Base-by-base conservation (phyloP, 1,140 invertebrate species). In the Maniola jurtina region DNA sequence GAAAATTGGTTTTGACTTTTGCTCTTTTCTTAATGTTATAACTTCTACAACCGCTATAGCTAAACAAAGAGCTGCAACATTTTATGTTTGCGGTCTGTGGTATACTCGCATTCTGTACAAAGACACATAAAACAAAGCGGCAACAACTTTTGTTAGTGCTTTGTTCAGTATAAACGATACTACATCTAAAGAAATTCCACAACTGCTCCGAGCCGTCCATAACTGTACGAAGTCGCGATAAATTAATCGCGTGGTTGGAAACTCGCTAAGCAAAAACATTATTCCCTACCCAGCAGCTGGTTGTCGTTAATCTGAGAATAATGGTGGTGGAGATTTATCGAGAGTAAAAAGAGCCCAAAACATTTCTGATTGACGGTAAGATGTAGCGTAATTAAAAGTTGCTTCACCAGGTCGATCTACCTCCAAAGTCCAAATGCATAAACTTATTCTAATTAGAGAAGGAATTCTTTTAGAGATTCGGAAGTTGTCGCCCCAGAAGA, bases 381-480 rank as follows among this genome's bases (percentile, higher is more conserved):
- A 76, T 72, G 71, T 73, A 71, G 68, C 69, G 80, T 82, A 88
- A 89, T 89, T 89, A 89, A 88, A 89, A 88, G 71, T 89, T 86
- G 68, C 62, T 69, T 64, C 68, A 74, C 74, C 66, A 14, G 25
- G 13, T 52, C 42, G 42, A 34, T 70, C 67, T 71, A 36, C 42
- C 42, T 64, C 58, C 66, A 64, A 77, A 77, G 78, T 80, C 71
- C 73, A 70, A 80, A 82, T 84, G 80, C 80, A 89, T 86, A 85
- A 86, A 89, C 79, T 87, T 87, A 77, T 82, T 78, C 83, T 83
- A 88, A 88, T 89, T 87, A 88, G 71, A 73, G 72, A 73, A 11
- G 73, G 74, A 86, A 89, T 89, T 89, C 87, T 89, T 89, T 84
- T 77, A 71, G 79, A 85, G 78, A 86, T 83, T 81, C 75, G 78